Base-by-base conservation (phyloP, 2,888 invertebrate species). In the Cephus runcator region DNA sequence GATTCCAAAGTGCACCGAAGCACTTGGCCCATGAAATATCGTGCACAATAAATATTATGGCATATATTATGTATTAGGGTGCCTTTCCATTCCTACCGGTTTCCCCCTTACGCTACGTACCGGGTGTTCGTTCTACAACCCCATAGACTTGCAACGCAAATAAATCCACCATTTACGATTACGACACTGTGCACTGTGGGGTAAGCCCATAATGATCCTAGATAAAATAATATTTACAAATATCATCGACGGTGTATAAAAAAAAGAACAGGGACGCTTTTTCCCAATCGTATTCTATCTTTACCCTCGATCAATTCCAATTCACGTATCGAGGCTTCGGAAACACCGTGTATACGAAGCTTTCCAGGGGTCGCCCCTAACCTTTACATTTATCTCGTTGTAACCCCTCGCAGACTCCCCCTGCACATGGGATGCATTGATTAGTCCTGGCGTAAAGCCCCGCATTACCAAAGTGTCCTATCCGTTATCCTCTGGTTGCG, bases 361-460 rank as follows among this genome's bases (percentile, higher is more conserved):
- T 30, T 69, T 69, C 71, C 71, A 34, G 71, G n/a, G 71, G 15
- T 30, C 12, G 69, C 35, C 73, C 33, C 35, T 74, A 79, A 80
- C 84, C 86, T 86, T 35, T 83, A 83, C 84, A 85, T 87, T 87
- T 86, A 86, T 87, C 87, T 83, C 86, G 81, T 82, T 81, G 82
- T 81, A 84, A 83, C 83, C 83, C 82, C 75, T 79, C 80, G 81
- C 35, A 74, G 31, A 23, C 69, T 33, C 35, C 68, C 36, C 69
- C 74, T 40, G 75, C 77, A 75, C 75, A 86, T 80, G 81, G 85
- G 83, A 87, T 83, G 86, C 89, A 88, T 88, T 86, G 89, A 89
- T 89, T 88, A 89, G 88, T 88, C 86, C 82, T 81, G 81, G 83
- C 84, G 86, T 87, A 85, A 88, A 86, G 84, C 83, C 83, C 82